Base-by-base conservation (phyloP, 1,140 invertebrate genomes). In the Zaprionus tsacasi region DNA sequence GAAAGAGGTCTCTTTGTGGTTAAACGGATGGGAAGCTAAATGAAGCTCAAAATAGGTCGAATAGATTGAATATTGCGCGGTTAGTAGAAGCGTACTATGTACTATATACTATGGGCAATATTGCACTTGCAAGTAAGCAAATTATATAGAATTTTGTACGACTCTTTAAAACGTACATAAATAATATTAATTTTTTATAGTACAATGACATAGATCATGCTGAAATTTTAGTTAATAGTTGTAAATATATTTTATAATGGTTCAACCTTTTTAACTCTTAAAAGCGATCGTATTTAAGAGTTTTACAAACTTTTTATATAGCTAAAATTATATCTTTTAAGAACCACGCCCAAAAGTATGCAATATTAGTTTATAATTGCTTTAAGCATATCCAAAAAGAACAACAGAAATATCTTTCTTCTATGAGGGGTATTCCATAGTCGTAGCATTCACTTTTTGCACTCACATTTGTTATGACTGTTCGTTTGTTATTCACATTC, bases 381-480 rank as follows among this genome's bases (percentile, higher is more conserved):
- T 55, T 55, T 13, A 30, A 12, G 6, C 13, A 30, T 5, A 30
- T 30, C 27, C 3, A 6, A 30, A 35, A 35, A 35, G 33, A 55
- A 27, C 2, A 15, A 21, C 21, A 21, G 21, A 3, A 30, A 30
- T 30, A 30, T 30, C 27, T 30, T 30, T 30, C 25, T 27, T 55
- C 40, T 0, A 15, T 43, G n/a, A n/a, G n/a, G n/a, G 36, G 35
- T 70, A 70, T 70, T 6, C 55, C 10, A 12, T 10, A 56, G 68
- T 57, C 30, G 21, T 48, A 56, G 13, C 36, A 59, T 64, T 15
- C 33, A 8, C 12, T 30, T n/a, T n/a, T 36, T 17, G 1, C 12
- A 36, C 2, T 58, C 15, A n/a, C n/a, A 33, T 69, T 60, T 74
- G 65, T 74, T 74, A 69, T 69, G 65, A 69, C 71, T 60, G 57